Evolutionary conservation across 2,113 vertebrate species (phyloP).

Genomic region (Lucifuga dentata): DNA sequence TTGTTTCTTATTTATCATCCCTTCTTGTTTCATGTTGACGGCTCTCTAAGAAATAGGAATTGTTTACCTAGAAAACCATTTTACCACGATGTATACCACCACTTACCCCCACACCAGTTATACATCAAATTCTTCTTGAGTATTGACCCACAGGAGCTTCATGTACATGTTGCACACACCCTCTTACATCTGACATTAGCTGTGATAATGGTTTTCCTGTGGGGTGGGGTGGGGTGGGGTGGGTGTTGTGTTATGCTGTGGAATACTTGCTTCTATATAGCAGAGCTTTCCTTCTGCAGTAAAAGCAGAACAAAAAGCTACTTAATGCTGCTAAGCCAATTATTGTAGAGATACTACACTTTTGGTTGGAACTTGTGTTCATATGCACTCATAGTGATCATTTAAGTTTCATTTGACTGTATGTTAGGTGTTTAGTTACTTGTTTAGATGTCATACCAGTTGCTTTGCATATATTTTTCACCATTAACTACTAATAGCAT

Average conservation of each 20-base stretch:
- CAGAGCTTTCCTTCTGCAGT: constrained; percentile 20
- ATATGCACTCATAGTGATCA: no score
- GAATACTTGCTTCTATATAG: constrained; percentile 48
- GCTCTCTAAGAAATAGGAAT: background rate
- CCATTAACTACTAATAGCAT: no score
- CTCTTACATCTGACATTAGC: constrained; percentile 47
- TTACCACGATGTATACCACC: background rate
- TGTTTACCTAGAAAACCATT: background rate
- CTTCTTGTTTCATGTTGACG: background rate
- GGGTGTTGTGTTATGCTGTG: constrained; percentile 54
- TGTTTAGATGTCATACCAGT: no score
- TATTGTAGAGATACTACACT: constrained; percentile 47
- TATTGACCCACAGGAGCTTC: constrained; percentile 10
- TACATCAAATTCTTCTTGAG: constrained; percentile 21
- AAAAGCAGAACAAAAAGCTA: constrained; percentile 56
- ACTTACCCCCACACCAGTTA: background rate
- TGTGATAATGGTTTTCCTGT: constrained; percentile 57
- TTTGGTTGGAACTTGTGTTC: constrained; percentile 24
- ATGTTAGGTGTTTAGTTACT: constrained; percentile 17
- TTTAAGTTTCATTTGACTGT: background rate
- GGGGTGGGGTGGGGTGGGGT: constrained; percentile 26
- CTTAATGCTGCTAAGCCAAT: constrained; percentile 53
- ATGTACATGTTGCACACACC: constrained; percentile 28
- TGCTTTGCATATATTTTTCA: no score
- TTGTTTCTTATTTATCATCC: no score